Evolutionary conservation across 2,888 invertebrate species (phyloP), one percentile per base, ranked within the genome.

Genomic region (Drosophila tripunctata): DNA sequence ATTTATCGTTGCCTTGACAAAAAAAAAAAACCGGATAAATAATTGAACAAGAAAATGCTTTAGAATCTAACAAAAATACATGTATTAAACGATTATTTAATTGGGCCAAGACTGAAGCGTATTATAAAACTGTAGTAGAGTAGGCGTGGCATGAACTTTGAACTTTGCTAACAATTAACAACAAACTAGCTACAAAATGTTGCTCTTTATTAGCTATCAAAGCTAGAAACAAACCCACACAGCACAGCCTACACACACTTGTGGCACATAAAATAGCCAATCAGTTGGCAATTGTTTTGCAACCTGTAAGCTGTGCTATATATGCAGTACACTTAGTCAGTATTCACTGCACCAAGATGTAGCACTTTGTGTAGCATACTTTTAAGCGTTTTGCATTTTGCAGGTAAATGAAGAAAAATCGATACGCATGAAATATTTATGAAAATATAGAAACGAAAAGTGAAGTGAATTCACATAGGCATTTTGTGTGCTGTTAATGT

Each of bases 361-460:
- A n/a, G 6, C 10, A 35, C 21, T 15, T 7, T 22, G 15, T 45
- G 7, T 62, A 61, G 63, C 57, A 60, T 62, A 83, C 70, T 62
- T 67, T 67, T 14, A 24, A 19, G 55, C 52, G 31, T 36, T n/a
- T 40, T 33, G 27, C 15, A 57, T 61, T 47, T 45, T 38, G 35
- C 47, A 38, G 62, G 71, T 35, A 62, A 67, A 75, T 51, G 38
- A 27, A 27, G n/a, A n/a, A 58, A 61, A 71, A 81, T 84, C 81
- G 75, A 77, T 84, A 65, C 51, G 15, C 21, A 27, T 60, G 24
- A 57, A 68, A 71, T 36, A 27, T 12, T 52, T 38, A 22, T 22
- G 22, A 35, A n/a, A 17, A 8, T 10, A 22, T 2, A 7, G 15
- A 22, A 8, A 10, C 4, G n/a, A n/a, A 10, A 38, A 4, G 10